Evolutionary conservation across 2,113 vertebrate genomes (phyloP).

Genomic region (Atrichornis clamosus): DNA sequence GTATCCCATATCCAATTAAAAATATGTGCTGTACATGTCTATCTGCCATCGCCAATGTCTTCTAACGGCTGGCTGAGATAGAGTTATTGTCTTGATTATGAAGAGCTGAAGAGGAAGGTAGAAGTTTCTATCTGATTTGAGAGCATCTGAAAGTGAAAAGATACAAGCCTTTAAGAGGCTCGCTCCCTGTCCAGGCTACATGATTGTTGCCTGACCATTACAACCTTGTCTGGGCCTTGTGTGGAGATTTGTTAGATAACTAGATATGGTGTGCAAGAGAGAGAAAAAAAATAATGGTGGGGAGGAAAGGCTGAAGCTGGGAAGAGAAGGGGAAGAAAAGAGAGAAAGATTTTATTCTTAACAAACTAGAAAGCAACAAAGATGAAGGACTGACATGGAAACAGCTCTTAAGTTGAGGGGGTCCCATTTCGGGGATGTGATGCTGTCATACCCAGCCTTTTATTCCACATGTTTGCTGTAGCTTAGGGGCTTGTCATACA

Average conservation of each 20-base stretch:
- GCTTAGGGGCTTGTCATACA: constrained; percentile 73
- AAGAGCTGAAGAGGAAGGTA: neutral
- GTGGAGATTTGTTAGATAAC: constrained; percentile 27
- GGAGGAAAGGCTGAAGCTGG: neutral
- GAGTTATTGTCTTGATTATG: neutral
- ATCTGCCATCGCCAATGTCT: neutral
- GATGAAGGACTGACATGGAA: constrained; percentile 22
- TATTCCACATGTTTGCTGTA: constrained; percentile 7
- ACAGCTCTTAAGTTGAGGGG: constrained; percentile 39
- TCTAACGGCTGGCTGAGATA: neutral
- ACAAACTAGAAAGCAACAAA: constrained; percentile 1
- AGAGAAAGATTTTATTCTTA: constrained; percentile 27
- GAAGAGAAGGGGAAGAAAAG: neutral
- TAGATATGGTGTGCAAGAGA: neutral
- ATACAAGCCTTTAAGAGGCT: neutral
- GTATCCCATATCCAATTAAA: constrained; percentile 6
- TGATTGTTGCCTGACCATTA: constrained; percentile 20
- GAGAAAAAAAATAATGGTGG: neutral
- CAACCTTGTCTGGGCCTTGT: neutral
- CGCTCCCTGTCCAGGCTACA: neutral
- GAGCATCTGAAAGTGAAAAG: constrained; percentile 16
- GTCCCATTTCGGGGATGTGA: neutral
- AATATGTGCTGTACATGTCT: neutral
- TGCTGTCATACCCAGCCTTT: neutral
- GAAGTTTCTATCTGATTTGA: constrained; percentile 1